These are phyloP conservation scores for Drosophila oshimai DNA, from an alignment of 1,140 invertebrate species.

Conservation along the genomic window DNA sequence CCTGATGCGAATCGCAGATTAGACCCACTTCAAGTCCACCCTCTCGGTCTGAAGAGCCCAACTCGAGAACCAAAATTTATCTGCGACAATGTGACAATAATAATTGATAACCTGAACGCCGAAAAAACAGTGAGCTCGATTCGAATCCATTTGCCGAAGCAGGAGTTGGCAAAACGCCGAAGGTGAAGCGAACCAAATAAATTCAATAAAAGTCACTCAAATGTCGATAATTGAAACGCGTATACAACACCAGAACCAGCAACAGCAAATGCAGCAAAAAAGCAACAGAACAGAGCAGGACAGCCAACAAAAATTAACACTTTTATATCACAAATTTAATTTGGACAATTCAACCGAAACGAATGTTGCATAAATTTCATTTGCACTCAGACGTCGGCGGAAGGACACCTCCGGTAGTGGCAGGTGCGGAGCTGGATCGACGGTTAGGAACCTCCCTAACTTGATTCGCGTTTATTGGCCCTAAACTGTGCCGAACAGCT, in stretches of 20 bases:
- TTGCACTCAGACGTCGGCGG: slow-evolving; percentile 8
- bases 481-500: neutral
- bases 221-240: slow-evolving; percentile 67
- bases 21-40: neutral
- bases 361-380: slow-evolving; percentile 52
- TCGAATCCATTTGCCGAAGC: slow-evolving; percentile 1
- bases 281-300: neutral
- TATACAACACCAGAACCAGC: slow-evolving; percentile 18
- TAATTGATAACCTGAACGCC: slow-evolving; percentile 38
- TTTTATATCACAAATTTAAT: slow-evolving; percentile 70
- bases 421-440: neutral
- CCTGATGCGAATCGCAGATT: slow-evolving; percentile 30
- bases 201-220: slow-evolving; percentile 70
- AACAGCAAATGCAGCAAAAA: slow-evolving; percentile 5
- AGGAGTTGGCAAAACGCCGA: neutral
- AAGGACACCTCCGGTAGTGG: slow-evolving; percentile 18
- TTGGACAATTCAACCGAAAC: slow-evolving; percentile 45
- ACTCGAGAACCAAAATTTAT: neutral
- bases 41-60: neutral
- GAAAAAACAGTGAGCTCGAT: neutral
- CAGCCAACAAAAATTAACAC: slow-evolving; percentile 51
- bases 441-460: neutral
- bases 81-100: slow-evolving; percentile 50
- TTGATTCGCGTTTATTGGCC: slow-evolving; percentile 28
- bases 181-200: slow-evolving; percentile 45